A percentile compares a stretch with the other conserved stretches of the same genome.
Conservation (phyloP, 2,888 invertebrate species). For the Protophormia terraenovae region DNA sequence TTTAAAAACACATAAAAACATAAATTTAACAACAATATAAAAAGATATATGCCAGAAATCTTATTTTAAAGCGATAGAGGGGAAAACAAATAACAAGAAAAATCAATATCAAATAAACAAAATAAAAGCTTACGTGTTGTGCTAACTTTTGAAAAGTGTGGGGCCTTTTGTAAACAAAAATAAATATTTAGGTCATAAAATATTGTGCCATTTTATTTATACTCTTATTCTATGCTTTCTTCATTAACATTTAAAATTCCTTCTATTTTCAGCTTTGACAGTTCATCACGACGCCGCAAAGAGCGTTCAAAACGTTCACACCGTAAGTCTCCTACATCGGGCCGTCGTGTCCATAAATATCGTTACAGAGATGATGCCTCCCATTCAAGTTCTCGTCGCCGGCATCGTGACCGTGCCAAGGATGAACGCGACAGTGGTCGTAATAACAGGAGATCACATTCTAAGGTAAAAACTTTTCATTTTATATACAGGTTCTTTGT, state of each 20-base stretch:
- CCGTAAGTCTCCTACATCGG: slow-evolving; percentile 90
- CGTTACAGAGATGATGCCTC: slow-evolving; percentile 82
- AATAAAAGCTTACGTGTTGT: background rate
- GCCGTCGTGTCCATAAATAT: slow-evolving; percentile 87
- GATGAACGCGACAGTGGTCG: slow-evolving; percentile 80
- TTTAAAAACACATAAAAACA: slow-evolving; percentile 9
- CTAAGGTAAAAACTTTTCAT: slow-evolving; percentile 81
- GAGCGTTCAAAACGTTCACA: slow-evolving; percentile 93
- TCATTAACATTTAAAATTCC: slow-evolving; percentile 49
- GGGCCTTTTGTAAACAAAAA: background rate
- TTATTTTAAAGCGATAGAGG: background rate
- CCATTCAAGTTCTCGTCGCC: slow-evolving; percentile 80
- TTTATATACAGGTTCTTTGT: slow-evolving; percentile 75
- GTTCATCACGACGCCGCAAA: slow-evolving; percentile 90
- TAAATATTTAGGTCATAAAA: slow-evolving; percentile 40
- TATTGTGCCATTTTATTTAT: slow-evolving; percentile 30
- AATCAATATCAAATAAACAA: background rate
- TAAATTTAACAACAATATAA: slow-evolving; percentile 5
- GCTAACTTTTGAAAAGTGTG: background rate
- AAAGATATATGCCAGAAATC: slow-evolving; percentile 7
- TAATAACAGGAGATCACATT: slow-evolving; percentile 78
- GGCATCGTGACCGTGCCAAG: slow-evolving; percentile 80
- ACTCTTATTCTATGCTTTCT: slow-evolving; percentile 45
- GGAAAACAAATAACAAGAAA: background rate
- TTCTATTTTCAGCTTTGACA: slow-evolving; percentile 81